Base-by-base conservation (phyloP, 1,140 invertebrate species). In the Aphelinus atriplicis region DNA sequence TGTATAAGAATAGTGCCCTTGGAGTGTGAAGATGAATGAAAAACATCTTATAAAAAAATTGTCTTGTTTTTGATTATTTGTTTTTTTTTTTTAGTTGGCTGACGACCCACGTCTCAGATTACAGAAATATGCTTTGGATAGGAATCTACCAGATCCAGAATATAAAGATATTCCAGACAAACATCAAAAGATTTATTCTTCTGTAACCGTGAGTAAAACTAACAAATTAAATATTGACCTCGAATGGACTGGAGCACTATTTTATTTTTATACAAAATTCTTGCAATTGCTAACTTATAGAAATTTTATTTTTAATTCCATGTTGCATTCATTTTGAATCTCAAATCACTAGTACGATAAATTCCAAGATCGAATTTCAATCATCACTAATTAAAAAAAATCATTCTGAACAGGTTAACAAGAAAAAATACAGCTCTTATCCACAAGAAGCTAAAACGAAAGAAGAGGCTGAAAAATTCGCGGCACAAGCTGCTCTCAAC, bases 361-460 rank as follows among this genome's bases (percentile, higher is more conserved):
- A 26, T 26, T 26, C 26, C 26, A 26, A 26, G 26, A 26, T 26
- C 26, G 26, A 26, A 26, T 26, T 26, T 26, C 26, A 26, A 26
- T 26, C 26, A 53, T 53, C 51, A 53, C 51, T 6, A 9, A 53
- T 53, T 53, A 9, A 53, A 53, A 53, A 53, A 9, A 9, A 53
- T 0, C 26, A 26, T 26, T 26, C 26, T 26, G 26, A 26, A 62
- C 73, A 90, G 90, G 86, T 91, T 10, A 89, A 87, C 2, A 76
- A 80, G 3, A 67, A 84, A 7, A 89, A 89, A 72, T 89, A 84
- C 42, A 86, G 79, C 2, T 92, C 90, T 64, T 93, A 91, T 81
- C 92, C 92, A 0, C 79, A 89, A 42, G 91, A 91, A 45, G 90
- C 90, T 6, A 79, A 80, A 7, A 85, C 87, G 2, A 83, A 88